Percentiles rank a stretch among this genome's conserved stretches.
Evolutionary conservation across 1,140 invertebrate genomes (phyloP).

Genomic region (Cataglyphis hispanica): DNA sequence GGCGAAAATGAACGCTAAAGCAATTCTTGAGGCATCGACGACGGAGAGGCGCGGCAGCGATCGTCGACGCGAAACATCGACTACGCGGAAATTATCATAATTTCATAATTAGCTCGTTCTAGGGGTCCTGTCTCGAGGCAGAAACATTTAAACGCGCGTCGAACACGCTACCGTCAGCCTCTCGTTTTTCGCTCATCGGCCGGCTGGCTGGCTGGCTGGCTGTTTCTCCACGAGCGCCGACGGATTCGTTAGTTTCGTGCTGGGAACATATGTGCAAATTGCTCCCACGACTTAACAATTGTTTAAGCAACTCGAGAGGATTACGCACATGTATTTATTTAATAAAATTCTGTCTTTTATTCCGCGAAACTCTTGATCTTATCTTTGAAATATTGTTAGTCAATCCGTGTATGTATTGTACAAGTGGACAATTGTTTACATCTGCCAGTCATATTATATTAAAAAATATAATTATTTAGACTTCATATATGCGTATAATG

Average conservation of each 20-base stretch:
- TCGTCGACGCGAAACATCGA: slow-evolving; percentile 69
- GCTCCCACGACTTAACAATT: slow-evolving; percentile 47
- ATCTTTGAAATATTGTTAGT: background rate
- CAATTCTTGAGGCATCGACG: slow-evolving; percentile 57
- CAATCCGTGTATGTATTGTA: background rate
- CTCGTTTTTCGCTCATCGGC: slow-evolving; percentile 35
- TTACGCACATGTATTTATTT: slow-evolving; percentile 5
- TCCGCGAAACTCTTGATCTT: background rate
- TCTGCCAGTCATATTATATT: background rate
- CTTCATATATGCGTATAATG: background rate
- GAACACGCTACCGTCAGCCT: slow-evolving; percentile 69
- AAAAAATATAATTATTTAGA: background rate
- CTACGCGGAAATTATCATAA: slow-evolving; percentile 75
- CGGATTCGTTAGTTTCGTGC: slow-evolving; percentile 39
- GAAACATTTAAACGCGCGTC: slow-evolving; percentile 70
- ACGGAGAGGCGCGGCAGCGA: slow-evolving; percentile 21
- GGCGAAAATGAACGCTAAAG: slow-evolving; percentile 50
- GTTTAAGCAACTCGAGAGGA: slow-evolving; percentile 32
- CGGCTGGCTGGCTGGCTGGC: slow-evolving; percentile 20
- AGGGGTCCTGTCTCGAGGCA: slow-evolving; percentile 73
- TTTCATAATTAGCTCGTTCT: slow-evolving; percentile 78
- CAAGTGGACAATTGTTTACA: background rate
- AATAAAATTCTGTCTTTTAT: slow-evolving; percentile 12
- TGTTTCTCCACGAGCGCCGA: slow-evolving; percentile 40
- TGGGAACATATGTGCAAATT: slow-evolving; percentile 34